Base-by-base conservation (phyloP, 2,113 vertebrate species). In the Galbula dea region DNA sequence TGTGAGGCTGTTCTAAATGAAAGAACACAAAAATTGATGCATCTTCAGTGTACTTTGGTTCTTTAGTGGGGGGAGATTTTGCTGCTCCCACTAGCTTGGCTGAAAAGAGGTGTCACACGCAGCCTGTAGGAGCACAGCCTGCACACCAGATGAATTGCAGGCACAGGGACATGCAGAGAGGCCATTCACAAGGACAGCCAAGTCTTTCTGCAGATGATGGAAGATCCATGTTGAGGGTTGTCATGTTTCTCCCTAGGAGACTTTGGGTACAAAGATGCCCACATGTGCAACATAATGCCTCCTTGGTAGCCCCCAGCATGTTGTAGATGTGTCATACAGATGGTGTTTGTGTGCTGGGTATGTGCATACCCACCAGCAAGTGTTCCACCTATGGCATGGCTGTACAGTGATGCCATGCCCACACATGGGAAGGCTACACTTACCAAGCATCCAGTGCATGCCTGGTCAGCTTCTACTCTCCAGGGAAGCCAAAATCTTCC, bases 331-430 rank as follows among this genome's bases (percentile, higher is more conserved):
- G 52, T 23, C 0, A 2, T 59, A 48, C 21, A 72, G 37, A 57
- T 37, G 49, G 54, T 65, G 32, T 41, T 80, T 26, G 17, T 36
- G 34, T 30, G 45, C 73, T 61, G 59, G 45, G 32, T 12, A 39
- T 0, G 0, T 29, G 29, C 22, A n/a, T 16, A 29, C 29, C 52
- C 21, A 29, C 39, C 54, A 22, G 29, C 20, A 34, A 69, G 39
- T 2, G 1, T 11, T 1, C 3, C 36, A 80, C 29, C 39, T 34
- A 15, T 2, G 1, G 32, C 6, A 7, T 1, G 7, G 62, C 55
- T 2, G 3, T 2, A 5, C 15, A 9, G 49, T 0, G 0, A 48
- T 77, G 48, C 58, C 4, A 3, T 58, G 26, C 46, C 43, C 54
- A 29, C 1, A 1, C 41, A 2, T 3, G 24, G 2, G 15, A 69